A percentile compares a stretch with the other conserved stretches of the same genome.
Evolutionary conservation across 30 jellyfish, hydroid and myxozoan genomes (phyloP).

Genomic region (Sanderia malayensis): DNA sequence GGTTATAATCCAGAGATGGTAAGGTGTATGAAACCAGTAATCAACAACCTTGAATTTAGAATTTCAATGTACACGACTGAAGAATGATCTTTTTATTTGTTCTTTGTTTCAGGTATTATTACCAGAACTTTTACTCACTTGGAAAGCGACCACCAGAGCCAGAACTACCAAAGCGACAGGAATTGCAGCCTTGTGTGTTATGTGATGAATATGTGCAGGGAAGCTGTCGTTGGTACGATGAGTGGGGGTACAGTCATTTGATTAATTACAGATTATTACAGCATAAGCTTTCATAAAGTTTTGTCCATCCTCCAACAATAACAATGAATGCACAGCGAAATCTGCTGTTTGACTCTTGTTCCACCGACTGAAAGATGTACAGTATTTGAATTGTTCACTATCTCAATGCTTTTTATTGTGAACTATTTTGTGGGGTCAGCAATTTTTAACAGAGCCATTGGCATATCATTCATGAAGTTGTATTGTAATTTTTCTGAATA

Average conservation of each 20-base stretch:
- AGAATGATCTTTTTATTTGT: background rate
- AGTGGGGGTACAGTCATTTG: constrained; percentile 91
- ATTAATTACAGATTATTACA: constrained; percentile 45
- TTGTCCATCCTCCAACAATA: background rate
- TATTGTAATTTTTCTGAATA: no score
- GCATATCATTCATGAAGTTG: no score
- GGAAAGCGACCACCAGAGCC: constrained; percentile 92
- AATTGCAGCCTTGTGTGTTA: constrained; percentile 64
- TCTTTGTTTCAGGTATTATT: constrained; percentile 71
- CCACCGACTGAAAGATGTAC: no score
- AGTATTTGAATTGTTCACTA: no score
- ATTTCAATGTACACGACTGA: no score
- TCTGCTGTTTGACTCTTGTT: no score
- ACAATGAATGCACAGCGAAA: no score
- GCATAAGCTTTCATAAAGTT: constrained; percentile 33
- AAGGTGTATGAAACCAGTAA: no score
- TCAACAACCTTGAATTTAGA: no score
- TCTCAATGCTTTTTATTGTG: no score
- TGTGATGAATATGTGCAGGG: constrained; percentile 82
- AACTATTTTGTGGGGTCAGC: no score
- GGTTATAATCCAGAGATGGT: constrained; percentile 86
- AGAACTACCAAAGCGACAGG: constrained; percentile 54
- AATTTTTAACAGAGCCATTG: no score
- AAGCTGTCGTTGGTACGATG: constrained; percentile 92
- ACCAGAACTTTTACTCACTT: constrained; percentile 52